These are phyloP conservation scores for Boloria euphrosyne DNA, from an alignment of 2,888 invertebrate species.

Conservation along the genomic window DNA sequence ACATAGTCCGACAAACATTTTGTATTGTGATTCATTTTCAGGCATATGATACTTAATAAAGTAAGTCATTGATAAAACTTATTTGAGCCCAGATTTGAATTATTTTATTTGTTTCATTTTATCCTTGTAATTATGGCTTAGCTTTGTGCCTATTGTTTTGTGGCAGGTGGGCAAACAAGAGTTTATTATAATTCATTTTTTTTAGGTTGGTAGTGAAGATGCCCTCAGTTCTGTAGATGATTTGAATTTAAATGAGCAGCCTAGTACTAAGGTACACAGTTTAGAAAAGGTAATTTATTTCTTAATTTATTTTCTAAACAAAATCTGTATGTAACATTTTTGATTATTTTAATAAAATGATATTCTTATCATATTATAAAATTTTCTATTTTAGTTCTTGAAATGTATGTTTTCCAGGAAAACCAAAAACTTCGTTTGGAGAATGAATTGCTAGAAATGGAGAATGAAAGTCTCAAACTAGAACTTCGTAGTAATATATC, in stretches of 20 bases:
- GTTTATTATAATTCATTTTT: conserved; percentile 18
- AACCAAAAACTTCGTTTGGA: conserved; percentile 76
- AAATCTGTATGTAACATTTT: too few relatives aligned
- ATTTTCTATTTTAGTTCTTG: background rate
- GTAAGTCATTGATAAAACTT: too few relatives aligned
- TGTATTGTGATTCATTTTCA: too few relatives aligned
- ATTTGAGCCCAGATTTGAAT: too few relatives aligned
- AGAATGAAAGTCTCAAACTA: conserved; percentile 70
- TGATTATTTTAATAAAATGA: background rate
- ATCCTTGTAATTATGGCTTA: too few relatives aligned
- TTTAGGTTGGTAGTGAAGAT: conserved; percentile 84
- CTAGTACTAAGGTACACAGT: conserved; percentile 67
- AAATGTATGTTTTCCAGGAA: conserved; percentile 52
- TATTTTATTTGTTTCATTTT: background rate
- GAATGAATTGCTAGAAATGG: conserved; percentile 71
- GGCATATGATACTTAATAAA: too few relatives aligned
- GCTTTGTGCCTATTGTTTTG: too few relatives aligned
- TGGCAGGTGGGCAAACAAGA: background rate
- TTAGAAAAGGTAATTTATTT: conserved; percentile 71
- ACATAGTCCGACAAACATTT: too few relatives aligned
- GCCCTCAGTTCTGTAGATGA: conserved; percentile 82
- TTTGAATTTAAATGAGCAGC: conserved; percentile 70
- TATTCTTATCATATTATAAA: background rate
- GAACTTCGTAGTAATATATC: conserved; percentile 65
- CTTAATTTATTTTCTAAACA: too few relatives aligned